phyloP scores from a whole-genome alignment of 2,888 invertebrate genomes.

The Pandemis heparana region DNA sequence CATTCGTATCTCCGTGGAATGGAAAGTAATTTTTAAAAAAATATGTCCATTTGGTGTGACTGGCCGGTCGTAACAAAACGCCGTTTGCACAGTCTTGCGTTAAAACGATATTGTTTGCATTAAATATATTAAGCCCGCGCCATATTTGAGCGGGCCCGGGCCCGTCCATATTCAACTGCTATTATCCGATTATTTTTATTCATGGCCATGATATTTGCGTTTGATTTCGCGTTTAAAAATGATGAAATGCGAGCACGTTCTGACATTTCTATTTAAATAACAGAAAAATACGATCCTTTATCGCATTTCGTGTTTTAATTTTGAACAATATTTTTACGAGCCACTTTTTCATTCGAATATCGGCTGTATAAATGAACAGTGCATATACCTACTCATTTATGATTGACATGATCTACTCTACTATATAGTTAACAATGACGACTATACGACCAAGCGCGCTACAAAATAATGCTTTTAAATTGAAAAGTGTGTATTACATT shows the following conservation, averaged over 20 bases:
- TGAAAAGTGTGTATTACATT: slow-evolving; percentile 57
- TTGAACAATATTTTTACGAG: slow-evolving; percentile 1
- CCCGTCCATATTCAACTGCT: slow-evolving; percentile 16
- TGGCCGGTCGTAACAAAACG: slow-evolving; percentile 51
- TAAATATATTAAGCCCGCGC: slow-evolving; percentile 56
- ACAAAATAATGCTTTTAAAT: slow-evolving; percentile 54
- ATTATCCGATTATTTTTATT: slow-evolving; percentile 43
- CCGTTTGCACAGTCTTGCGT: slow-evolving; percentile 56
- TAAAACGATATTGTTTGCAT: slow-evolving; percentile 65
- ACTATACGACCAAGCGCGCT: neutral
- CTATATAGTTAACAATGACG: slow-evolving; percentile 4
- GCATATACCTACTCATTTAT: neutral
- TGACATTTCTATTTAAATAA: slow-evolving; percentile 14
- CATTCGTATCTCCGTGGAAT: slow-evolving; percentile 48
- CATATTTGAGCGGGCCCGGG: slow-evolving; percentile 40
- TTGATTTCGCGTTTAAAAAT: slow-evolving; percentile 35
- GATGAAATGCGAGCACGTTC: neutral
- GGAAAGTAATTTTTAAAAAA: slow-evolving; percentile 50
- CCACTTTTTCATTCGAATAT: neutral
- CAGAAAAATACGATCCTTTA: neutral
- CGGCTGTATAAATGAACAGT: neutral
- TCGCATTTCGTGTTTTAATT: neutral
- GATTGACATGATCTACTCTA: slow-evolving; percentile 3
- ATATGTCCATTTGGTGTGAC: slow-evolving; percentile 44
- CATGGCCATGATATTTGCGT: slow-evolving; percentile 34